phyloP scores from a whole-genome alignment of 1,140 invertebrate species.

The Hyles vespertilio region DNA sequence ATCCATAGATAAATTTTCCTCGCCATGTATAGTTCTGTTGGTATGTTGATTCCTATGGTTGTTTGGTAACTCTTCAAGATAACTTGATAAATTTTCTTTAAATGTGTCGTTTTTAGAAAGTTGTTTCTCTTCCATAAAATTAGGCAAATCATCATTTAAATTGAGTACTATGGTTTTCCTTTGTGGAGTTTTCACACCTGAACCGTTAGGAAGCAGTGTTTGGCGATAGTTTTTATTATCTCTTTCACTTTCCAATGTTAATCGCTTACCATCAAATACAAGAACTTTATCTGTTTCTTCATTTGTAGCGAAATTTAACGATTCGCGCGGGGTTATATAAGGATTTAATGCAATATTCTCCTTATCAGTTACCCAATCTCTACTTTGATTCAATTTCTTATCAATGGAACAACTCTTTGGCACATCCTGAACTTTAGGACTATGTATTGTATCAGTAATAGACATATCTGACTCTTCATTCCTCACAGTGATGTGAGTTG shows the following conservation, averaged over 20 bases:
- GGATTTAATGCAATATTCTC: slow-evolving; percentile 61
- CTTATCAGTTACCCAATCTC: slow-evolving; percentile 50
- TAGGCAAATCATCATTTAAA: slow-evolving; percentile 49
- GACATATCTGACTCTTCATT: slow-evolving; percentile 56
- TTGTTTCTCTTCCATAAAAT: slow-evolving; percentile 31
- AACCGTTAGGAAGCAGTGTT: slow-evolving; percentile 18
- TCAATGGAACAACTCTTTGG: slow-evolving; percentile 28
- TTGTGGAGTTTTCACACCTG: slow-evolving; percentile 17
- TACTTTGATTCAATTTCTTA: slow-evolving; percentile 23
- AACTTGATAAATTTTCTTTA: background rate
- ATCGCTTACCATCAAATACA: slow-evolving; percentile 58
- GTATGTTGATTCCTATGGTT: slow-evolving; percentile 8
- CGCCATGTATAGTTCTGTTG: slow-evolving; percentile 24
- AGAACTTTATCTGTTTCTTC: slow-evolving; percentile 47
- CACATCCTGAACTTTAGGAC: slow-evolving; percentile 45
- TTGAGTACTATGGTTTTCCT: slow-evolving; percentile 52
- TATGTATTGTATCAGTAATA: slow-evolving; percentile 51
- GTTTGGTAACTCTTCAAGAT: background rate
- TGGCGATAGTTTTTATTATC: slow-evolving; percentile 21
- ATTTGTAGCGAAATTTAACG: slow-evolving; percentile 48
- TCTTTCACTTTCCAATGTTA: slow-evolving; percentile 45
- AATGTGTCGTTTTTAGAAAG: slow-evolving; percentile 5
- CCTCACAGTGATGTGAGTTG: slow-evolving; percentile 34
- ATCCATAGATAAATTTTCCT: slow-evolving; percentile 29
- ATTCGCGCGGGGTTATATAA: slow-evolving; percentile 40